Base-by-base conservation (phyloP, 2,113 vertebrate genomes). In the Argyrosomus japonicus region DNA sequence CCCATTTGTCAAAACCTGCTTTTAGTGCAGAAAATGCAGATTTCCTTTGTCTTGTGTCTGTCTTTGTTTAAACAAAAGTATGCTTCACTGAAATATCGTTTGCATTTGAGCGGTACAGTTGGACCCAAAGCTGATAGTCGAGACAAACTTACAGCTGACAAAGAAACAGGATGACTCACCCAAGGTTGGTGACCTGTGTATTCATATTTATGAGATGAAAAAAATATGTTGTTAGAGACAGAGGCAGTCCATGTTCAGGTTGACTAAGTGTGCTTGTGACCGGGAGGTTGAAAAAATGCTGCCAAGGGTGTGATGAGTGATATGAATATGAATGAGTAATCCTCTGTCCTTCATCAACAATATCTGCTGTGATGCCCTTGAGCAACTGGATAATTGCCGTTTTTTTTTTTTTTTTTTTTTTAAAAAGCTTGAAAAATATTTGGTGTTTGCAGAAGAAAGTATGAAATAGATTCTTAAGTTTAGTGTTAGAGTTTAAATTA, bases 301-400 rank as follows among this genome's bases (percentile, higher is more conserved):
- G 70, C 19, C 72, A 40, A 48, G 23, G 32, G 27, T 50, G 73
- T 74, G 53, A 63, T 56, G 69, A 83, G 45, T 72, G 78, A 78
- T 60, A 27, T 68, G 87, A 87, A 88, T 87, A 82, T 81, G 54
- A 87, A 82, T 84, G 75, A 88, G 56, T 74, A 63, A 67, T 40
- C 53, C 72, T 73, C 74, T 53, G 73, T 76, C 80, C 86, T 87
- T 85, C 72, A 80, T 75, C 45, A 65, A 77, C 69, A 77, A 53
- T 27, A 62, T 82, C 60, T 60, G 47, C 43, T 76, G 64, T 36
- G 27, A 60, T 0, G 18, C 60, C 32, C 71, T 82, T 81, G n/a
- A 83, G 65, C 23, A 62, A 76, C 67, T 73, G 65, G 48, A 76
- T 82, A 63, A 76, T 79, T 19, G 18, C 40, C n/a, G 4, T 1